phyloP scores from a whole-genome alignment of 2,113 vertebrate species.

The Aix galericulata region DNA sequence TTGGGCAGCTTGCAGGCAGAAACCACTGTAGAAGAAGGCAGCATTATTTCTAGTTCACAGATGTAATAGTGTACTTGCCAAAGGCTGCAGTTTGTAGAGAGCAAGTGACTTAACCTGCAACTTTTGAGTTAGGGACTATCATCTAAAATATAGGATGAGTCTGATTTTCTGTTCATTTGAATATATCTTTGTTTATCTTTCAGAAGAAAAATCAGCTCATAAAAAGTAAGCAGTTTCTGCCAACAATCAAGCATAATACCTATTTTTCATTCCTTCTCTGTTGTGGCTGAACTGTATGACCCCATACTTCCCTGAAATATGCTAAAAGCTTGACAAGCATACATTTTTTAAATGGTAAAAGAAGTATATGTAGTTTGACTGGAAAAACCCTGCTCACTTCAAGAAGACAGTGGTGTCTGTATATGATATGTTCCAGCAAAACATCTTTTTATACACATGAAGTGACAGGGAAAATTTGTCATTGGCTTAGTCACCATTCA shows the following conservation, averaged over 20 bases:
- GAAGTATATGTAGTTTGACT: neutral
- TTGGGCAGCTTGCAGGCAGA: neutral
- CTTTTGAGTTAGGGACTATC: neutral
- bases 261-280: neutral
- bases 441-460: slow-evolving; percentile 35
- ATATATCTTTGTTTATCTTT: neutral
- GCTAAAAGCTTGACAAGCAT: neutral
- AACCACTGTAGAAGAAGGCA: neutral
- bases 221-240: neutral
- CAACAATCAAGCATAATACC: neutral
- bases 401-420: neutral
- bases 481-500: slow-evolving; percentile 41
- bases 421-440: slow-evolving; percentile 8
- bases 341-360: neutral
- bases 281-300: neutral
- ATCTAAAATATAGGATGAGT: neutral
- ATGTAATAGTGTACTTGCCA: neutral
- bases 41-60: neutral
- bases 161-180: neutral
- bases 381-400: neutral
- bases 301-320: neutral
- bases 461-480: slow-evolving; percentile 29
- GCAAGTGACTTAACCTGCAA: neutral
- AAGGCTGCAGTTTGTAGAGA: neutral
- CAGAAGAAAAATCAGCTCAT: neutral